A percentile compares a stretch with the other conserved stretches of the same genome.
phyloP scores from a whole-genome alignment of 1,140 invertebrate genomes.

The Helicorthomorpha holstii region DNA sequence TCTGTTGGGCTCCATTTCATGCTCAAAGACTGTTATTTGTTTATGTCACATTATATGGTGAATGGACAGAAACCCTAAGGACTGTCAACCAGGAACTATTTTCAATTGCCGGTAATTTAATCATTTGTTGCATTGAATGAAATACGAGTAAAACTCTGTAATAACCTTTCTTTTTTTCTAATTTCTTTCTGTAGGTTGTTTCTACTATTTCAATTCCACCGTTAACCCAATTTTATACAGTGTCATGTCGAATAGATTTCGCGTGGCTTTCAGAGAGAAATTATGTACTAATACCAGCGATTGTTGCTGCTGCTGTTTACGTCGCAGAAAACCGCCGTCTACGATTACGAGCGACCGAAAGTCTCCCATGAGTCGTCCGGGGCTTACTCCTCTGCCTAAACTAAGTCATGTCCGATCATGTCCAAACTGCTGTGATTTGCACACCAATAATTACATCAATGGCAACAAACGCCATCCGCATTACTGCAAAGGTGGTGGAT shows the following conservation, averaged over 20 bases:
- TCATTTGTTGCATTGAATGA: no score
- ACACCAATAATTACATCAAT: no score
- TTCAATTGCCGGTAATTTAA: constrained; percentile 15
- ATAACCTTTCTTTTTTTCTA: background rate
- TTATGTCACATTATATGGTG: constrained; percentile 36
- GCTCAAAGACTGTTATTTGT: constrained; percentile 61
- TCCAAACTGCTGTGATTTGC: no score
- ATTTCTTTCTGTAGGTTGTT: constrained; percentile 14
- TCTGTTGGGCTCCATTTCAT: constrained; percentile 90
- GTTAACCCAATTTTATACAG: constrained; percentile 19
- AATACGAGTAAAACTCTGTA: no score
- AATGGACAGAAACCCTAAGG: constrained; percentile 15
- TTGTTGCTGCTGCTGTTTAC: background rate
- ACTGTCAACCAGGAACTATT: constrained; percentile 17
- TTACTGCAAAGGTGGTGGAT: no score
- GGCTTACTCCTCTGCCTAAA: no score
- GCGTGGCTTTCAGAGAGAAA: constrained; percentile 14
- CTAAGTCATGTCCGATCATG: no score
- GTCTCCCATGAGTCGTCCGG: no score
- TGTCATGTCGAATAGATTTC: constrained; percentile 19
- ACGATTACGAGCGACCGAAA: background rate
- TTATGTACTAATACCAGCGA: background rate
- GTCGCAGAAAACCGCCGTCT: background rate
- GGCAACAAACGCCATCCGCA: no score
- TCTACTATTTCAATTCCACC: constrained; percentile 20